Evolutionary conservation across 2,888 invertebrate genomes (phyloP).

Genomic region (Onchidella celtica): DNA sequence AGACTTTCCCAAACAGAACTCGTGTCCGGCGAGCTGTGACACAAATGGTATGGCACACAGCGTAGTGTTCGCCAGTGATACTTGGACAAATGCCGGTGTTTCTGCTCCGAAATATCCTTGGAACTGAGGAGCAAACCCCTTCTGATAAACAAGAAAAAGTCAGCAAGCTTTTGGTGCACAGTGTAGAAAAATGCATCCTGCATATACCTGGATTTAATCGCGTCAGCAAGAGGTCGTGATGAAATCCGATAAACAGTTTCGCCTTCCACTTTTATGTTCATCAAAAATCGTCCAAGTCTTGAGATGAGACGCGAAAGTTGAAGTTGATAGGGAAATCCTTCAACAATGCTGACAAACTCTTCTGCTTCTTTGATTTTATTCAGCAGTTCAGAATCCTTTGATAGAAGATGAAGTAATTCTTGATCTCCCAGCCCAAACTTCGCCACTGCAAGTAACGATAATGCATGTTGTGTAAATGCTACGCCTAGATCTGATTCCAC

Average conservation of each 20-base stretch:
- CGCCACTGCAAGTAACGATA: conserved; percentile 52
- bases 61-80: conserved; percentile 56
- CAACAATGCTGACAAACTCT: conserved; percentile 53
- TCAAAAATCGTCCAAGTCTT: conserved; percentile 48
- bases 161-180: conserved; percentile 53
- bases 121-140: conserved; percentile 53
- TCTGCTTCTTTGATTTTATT: conserved; percentile 52
- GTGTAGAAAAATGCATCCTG: conserved; percentile 41
- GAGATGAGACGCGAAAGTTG: conserved; percentile 51
- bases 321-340: conserved; percentile 55
- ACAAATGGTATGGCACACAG: conserved; percentile 56
- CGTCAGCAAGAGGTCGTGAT: conserved; percentile 33
- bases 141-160: conserved; percentile 55
- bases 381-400: conserved; percentile 50
- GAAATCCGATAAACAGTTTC: conserved; percentile 50
- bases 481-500: conserved; percentile 51
- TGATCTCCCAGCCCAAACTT: conserved; percentile 52
- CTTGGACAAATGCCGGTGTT: conserved; percentile 45
- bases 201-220: conserved; percentile 49
- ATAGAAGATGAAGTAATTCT: conserved; percentile 54
- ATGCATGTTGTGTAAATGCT: conserved; percentile 50
- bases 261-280: conserved; percentile 53
- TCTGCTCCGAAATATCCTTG: conserved; percentile 52
- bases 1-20: conserved; percentile 50
- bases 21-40: conserved; percentile 49